Conservation (phyloP, 2,888 invertebrate species). For the Tenthredo notha region DNA sequence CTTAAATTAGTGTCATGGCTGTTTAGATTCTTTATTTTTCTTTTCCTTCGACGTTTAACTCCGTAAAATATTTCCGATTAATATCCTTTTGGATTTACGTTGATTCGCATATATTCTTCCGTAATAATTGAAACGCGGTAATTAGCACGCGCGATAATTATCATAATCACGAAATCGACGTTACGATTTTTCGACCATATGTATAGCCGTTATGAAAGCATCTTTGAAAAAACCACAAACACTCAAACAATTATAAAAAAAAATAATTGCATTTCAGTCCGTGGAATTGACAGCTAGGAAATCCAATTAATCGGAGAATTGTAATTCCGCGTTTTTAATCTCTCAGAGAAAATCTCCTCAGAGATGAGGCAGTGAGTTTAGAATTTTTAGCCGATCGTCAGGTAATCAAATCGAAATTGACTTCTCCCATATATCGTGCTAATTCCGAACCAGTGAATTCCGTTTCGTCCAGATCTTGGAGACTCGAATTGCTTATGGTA, state of each 20-base stretch:
- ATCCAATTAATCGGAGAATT: background rate
- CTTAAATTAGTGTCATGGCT: constrained; percentile 38
- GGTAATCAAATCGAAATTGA: constrained; percentile 79
- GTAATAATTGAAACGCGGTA: background rate
- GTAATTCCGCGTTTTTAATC: constrained; percentile 1
- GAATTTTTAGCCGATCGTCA: constrained; percentile 59
- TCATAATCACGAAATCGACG: too few relatives aligned
- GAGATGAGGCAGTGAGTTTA: background rate
- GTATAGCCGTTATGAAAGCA: background rate
- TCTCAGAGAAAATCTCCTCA: constrained; percentile 50
- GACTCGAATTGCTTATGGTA: constrained; percentile 87
- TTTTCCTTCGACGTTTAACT: background rate
- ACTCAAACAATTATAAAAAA: background rate
- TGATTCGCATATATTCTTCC: background rate
- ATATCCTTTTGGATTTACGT: background rate
- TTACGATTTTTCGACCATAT: too few relatives aligned
- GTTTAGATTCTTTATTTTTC: background rate
- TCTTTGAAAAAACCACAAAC: background rate
- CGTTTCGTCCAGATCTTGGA: constrained; percentile 85
- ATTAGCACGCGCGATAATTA: background rate
- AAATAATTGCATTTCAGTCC: background rate
- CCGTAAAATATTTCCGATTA: background rate
- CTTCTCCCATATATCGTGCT: constrained; percentile 85
- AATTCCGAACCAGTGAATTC: constrained; percentile 86
- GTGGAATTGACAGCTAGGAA: background rate